These are phyloP conservation scores for Hylaeus anthracinus DNA, from an alignment of 1,140 invertebrate genomes.

Conservation along the genomic window DNA sequence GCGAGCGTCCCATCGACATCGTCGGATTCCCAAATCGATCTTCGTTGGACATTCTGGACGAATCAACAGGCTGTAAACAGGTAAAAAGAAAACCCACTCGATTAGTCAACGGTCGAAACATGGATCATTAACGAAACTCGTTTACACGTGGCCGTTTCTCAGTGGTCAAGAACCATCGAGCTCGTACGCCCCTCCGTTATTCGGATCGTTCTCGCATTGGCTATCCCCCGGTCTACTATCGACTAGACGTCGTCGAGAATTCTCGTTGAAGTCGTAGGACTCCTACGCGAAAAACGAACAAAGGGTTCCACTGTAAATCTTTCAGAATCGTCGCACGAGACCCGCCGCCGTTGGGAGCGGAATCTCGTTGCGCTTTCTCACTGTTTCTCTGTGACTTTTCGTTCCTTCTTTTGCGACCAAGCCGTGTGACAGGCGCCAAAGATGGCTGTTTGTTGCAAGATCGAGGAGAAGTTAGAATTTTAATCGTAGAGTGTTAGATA, in stretches of 20 bases:
- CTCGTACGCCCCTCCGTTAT: not conserved
- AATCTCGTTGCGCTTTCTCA: not conserved
- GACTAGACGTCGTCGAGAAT: not conserved
- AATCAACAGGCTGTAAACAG: constrained; percentile 72
- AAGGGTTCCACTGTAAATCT: not conserved
- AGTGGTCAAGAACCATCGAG: constrained; percentile 10
- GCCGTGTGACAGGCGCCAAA: not conserved
- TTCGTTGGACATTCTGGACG: constrained; percentile 17
- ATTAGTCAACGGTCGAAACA: constrained; percentile 57
- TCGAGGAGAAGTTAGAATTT: no score
- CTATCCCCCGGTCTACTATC: not conserved
- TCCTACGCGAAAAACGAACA: not conserved
- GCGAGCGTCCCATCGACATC: no score
- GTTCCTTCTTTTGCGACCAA: not conserved
- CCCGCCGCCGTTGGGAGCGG: no score
- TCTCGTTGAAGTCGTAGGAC: not conserved
- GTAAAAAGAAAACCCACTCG: constrained; percentile 68
- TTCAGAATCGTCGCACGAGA: not conserved
- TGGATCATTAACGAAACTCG: constrained; percentile 1
- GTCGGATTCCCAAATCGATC: no score
- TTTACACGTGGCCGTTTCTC: constrained; percentile 28
- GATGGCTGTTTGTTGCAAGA: no score
- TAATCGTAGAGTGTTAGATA: no score
- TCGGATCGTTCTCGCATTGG: not conserved
- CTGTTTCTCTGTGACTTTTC: not conserved